Conservation (phyloP, 1,140 invertebrate species). For the Triops cancriformis region DNA sequence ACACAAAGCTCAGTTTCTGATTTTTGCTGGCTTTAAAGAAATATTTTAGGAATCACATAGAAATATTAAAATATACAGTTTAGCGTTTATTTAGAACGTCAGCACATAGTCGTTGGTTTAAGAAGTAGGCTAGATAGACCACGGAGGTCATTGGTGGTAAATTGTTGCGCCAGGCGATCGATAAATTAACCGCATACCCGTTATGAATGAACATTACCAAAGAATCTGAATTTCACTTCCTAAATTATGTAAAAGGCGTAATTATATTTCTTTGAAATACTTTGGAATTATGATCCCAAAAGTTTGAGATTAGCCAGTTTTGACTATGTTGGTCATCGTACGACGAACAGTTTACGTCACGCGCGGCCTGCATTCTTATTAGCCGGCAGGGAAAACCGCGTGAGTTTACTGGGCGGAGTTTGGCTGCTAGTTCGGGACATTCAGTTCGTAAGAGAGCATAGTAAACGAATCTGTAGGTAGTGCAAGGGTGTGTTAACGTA, state of each 20-base stretch:
- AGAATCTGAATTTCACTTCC: background rate
- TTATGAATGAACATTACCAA: background rate
- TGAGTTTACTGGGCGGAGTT: background rate
- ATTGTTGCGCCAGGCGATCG: background rate
- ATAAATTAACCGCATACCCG: background rate
- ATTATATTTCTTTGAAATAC: background rate
- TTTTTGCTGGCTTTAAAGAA: too few relatives aligned
- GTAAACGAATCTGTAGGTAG: background rate
- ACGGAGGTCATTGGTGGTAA: background rate
- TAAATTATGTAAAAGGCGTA: too few relatives aligned
- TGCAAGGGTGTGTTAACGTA: background rate
- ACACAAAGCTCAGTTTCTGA: too few relatives aligned
- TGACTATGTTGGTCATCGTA: background rate
- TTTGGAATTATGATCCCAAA: background rate
- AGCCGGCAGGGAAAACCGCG: background rate
- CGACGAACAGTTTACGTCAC: background rate
- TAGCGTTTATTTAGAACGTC: background rate
- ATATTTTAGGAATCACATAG: too few relatives aligned
- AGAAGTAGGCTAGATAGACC: background rate
- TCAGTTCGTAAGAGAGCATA: background rate
- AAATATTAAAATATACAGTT: too few relatives aligned
- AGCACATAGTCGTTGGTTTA: background rate
- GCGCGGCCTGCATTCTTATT: background rate
- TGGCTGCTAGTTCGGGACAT: background rate
- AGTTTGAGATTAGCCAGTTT: background rate